phyloP scores from a whole-genome alignment of 2,797 vertebrate species.

The Microhierax caerulescens region DNA sequence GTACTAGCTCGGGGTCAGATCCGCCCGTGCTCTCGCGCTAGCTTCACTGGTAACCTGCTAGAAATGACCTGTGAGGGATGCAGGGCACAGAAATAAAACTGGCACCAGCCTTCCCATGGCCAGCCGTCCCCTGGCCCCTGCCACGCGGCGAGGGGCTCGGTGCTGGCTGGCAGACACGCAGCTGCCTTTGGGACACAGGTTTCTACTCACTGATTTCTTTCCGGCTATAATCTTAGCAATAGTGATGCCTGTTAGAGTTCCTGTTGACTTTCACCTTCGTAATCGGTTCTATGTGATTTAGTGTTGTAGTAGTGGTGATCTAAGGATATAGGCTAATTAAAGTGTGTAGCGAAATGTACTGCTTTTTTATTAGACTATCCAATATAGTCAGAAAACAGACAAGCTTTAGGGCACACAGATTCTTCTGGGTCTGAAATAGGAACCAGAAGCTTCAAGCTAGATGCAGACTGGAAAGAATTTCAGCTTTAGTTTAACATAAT shows the following conservation, averaged over 20 bases:
- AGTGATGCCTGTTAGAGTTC: neutral
- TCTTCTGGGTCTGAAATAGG: neutral
- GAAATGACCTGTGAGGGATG: neutral
- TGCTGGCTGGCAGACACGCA: neutral
- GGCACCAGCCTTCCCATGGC: neutral
- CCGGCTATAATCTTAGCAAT: neutral
- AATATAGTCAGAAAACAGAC: neutral
- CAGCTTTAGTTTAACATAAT: neutral
- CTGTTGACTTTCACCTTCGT: neutral
- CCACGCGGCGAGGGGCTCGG: accelerated
- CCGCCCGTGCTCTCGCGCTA: neutral
- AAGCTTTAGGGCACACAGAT: neutral
- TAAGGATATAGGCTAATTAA: neutral
- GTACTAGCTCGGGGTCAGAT: neutral
- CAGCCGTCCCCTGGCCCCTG: neutral
- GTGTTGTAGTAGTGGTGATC: neutral
- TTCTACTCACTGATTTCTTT: accelerated
- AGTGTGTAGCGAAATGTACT: neutral
- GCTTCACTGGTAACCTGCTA: neutral
- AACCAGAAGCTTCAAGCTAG: neutral
- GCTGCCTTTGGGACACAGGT: neutral
- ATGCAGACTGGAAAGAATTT: neutral
- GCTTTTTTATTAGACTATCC: neutral
- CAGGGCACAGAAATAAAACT: neutral
- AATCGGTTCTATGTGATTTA: neutral